phyloP scores from a whole-genome alignment of 2,797 vertebrate species.

The Prunella strophiata region DNA sequence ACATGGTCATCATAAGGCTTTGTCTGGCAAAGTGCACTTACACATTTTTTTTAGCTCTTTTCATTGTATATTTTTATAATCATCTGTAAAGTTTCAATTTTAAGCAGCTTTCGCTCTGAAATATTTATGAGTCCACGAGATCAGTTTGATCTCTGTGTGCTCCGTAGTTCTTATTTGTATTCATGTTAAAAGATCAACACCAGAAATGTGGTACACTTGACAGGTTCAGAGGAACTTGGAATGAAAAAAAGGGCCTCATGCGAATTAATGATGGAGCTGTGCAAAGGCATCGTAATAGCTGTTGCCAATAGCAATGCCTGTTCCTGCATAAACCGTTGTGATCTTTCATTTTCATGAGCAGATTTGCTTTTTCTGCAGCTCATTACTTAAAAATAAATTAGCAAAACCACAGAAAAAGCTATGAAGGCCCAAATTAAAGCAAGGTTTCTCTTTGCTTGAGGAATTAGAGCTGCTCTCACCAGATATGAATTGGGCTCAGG shows the following conservation, averaged over 20 bases:
- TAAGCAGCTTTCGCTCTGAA: background rate
- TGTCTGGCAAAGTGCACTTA: background rate
- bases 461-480: background rate
- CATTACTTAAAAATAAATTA: background rate
- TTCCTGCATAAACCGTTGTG: background rate
- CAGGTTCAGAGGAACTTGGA: conserved; percentile 6
- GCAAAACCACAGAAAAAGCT: background rate
- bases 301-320: conserved; percentile 40
- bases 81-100: background rate
- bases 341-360: conserved; percentile 24
- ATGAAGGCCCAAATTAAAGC: background rate
- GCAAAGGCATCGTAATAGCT: background rate
- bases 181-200: conserved; percentile 9
- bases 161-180: background rate
- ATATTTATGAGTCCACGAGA: conserved; percentile 3
- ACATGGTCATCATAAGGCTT: conserved; percentile 72
- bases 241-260: background rate
- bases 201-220: background rate
- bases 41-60: background rate
- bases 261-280: conserved; percentile 9
- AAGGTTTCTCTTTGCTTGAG: background rate
- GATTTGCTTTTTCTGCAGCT: conserved; percentile 3
- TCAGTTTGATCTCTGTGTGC: background rate
- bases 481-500: background rate
- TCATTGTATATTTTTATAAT: background rate